These are phyloP conservation scores for Pholis gunnellus DNA, from an alignment of 2,113 vertebrate species.

Conservation along the genomic window DNA sequence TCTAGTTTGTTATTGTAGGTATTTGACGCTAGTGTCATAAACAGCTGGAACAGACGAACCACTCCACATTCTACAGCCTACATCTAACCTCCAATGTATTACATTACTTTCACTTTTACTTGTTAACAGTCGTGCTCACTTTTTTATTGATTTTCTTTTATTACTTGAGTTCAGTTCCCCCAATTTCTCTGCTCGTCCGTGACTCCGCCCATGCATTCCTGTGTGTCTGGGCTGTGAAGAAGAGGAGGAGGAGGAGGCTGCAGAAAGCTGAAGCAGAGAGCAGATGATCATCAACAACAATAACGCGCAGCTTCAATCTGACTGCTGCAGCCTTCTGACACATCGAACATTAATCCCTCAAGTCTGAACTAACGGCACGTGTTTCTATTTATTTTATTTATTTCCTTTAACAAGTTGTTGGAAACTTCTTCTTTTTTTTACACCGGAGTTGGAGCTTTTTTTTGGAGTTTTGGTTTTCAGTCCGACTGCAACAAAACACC, in stretches of 20 bases:
- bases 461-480: slow-evolving; percentile 18
- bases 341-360: background rate
- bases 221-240: slow-evolving; percentile 54
- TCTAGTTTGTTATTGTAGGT: fast-evolving
- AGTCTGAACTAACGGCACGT: background rate
- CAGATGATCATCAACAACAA: slow-evolving; percentile 65
- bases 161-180: background rate
- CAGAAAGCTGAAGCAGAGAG: slow-evolving; percentile 10
- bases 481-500: background rate
- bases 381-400: background rate
- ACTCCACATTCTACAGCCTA: too few relatives aligned
- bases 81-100: fast-evolving
- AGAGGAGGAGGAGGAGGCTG: slow-evolving; percentile 29
- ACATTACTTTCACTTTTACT: fast-evolving
- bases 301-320: background rate
- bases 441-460: background rate
- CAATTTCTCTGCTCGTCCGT: background rate
- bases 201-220: slow-evolving; percentile 75
- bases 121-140: fast-evolving
- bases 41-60: slow-evolving; percentile 26
- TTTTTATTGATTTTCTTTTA: too few relatives aligned
- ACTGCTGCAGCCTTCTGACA: background rate
- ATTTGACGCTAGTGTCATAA: background rate
- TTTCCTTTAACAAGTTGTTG: slow-evolving; percentile 18
- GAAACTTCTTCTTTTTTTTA: slow-evolving; percentile 23